Evolutionary conservation across 1,140 invertebrate genomes (phyloP).

Genomic region (Steinernema feltiae): DNA sequence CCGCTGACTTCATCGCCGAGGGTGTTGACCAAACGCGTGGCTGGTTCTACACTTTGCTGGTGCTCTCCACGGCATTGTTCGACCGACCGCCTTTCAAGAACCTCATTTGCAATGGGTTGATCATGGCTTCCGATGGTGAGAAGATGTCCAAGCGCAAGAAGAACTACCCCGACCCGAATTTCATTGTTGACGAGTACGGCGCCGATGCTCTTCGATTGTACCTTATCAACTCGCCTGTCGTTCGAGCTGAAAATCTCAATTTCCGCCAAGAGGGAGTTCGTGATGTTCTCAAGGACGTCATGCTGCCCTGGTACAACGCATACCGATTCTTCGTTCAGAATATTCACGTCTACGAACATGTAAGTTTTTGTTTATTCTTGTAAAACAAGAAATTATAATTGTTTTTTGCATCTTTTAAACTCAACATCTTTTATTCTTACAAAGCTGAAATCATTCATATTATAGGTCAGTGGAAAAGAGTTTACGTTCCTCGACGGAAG

Average conservation of each 20-base stretch:
- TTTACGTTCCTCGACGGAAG: constrained; percentile 65
- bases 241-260: constrained; percentile 85
- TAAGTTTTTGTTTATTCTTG: constrained; percentile 56
- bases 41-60: constrained; percentile 89
- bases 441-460: too few species aligned
- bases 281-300: constrained; percentile 93
- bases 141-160: constrained; percentile 99
- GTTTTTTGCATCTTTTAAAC: too few species aligned
- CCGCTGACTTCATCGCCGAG: constrained; percentile 98
- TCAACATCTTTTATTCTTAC: constrained; percentile 40
- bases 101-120: constrained; percentile 86
- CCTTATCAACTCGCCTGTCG: constrained; percentile 95
- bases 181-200: constrained; percentile 84
- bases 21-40: constrained; percentile 93
- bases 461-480: constrained; percentile 19
- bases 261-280: constrained; percentile 96
- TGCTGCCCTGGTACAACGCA: constrained; percentile 97
- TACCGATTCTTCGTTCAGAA: constrained; percentile 92
- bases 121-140: constrained; percentile 86
- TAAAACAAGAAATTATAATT: neutral
- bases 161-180: constrained; percentile 93
- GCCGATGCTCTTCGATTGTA: constrained; percentile 90
- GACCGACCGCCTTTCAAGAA: constrained; percentile 95
- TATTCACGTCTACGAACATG: constrained; percentile 74
- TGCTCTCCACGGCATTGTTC: constrained; percentile 91